Base-by-base conservation (phyloP, 2,113 vertebrate species). In the Abramis brama region DNA sequence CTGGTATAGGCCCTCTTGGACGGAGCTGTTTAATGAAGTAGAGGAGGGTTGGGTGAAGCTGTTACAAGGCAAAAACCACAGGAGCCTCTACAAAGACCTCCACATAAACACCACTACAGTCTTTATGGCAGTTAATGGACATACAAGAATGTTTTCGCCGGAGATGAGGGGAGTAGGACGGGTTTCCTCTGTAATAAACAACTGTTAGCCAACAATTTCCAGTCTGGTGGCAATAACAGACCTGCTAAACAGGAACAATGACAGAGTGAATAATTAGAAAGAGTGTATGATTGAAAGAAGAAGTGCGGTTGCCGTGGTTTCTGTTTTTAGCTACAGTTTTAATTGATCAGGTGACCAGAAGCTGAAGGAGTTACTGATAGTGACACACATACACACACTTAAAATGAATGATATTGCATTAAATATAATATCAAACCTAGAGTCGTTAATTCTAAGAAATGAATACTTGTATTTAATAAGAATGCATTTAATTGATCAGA, bases 21-120 rank as follows among this genome's bases (percentile, higher is more conserved):
- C 3, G 23, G 23, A 83, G 75, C 45, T 50, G 17, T 80, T 84
- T 86, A 82, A 88, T 89, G 71, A 88, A 85, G 36, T 57, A 23
- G 78, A 33, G 64, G 75, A 19, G 36, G 70, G 25, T 62, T 78
- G 71, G 70, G 81, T 52, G 47, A 25, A 30, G 80, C 39, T 43
- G 57, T 88, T 83, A 39, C n/a, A 55, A 88, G 80, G 27, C 8
- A 15, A 33, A 43, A 79, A 43, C 81, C 62, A 60, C 19, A 47
- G 79, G 79, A 75, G 64, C 10, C 30, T 78, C 36, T 17, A 78
- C 55, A 71, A 74, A 74, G 45, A 23, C 27, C 84, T 23, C n/a
- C 17, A 71, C 64, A 77, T 47, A 64, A 60, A 86, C 12, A 17
- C 74, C 55, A 74, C 25, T 5, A 21, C 30, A 39, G 47, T 21